A percentile compares a stretch with the other conserved stretches of the same genome.
Evolutionary conservation across 2,797 vertebrate species (phyloP).

Genomic region (Myoxocephalus aenaeus): DNA sequence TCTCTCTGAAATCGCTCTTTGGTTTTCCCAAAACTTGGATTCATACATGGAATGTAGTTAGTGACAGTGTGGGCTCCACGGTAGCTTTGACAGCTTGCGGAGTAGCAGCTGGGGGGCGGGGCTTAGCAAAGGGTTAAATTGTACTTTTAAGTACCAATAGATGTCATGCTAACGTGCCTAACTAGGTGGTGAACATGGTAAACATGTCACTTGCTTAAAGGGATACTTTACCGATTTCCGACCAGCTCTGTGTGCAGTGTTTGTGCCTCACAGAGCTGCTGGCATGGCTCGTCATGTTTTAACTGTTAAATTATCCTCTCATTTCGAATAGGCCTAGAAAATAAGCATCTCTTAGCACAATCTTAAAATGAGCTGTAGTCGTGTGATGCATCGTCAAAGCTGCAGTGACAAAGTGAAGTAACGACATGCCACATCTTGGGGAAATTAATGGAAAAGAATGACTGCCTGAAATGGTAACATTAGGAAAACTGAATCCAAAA

Average conservation of each 20-base stretch:
- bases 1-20: too few relatives aligned
- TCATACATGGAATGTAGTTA: too few relatives aligned
- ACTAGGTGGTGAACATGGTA: neutral
- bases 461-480: neutral
- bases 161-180: neutral
- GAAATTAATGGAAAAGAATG: neutral
- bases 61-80: too few relatives aligned
- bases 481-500: neutral
- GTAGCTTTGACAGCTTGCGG: too few relatives aligned
- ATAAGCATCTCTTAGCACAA: neutral
- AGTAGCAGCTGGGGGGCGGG: too few relatives aligned
- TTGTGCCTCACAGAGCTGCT: neutral
- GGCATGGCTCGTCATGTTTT: neutral
- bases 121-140: too few relatives aligned
- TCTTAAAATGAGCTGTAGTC: neutral
- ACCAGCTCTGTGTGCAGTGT: neutral
- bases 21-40: too few relatives aligned
- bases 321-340: neutral
- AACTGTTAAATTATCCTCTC: neutral
- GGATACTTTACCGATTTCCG: neutral
- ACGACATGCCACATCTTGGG: neutral
- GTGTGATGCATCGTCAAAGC: neutral
- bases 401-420: neutral
- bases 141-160: neutral
- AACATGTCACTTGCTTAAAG: neutral